phyloP scores from a whole-genome alignment of 2,888 invertebrate species.

The Epistrophella euchroma region DNA sequence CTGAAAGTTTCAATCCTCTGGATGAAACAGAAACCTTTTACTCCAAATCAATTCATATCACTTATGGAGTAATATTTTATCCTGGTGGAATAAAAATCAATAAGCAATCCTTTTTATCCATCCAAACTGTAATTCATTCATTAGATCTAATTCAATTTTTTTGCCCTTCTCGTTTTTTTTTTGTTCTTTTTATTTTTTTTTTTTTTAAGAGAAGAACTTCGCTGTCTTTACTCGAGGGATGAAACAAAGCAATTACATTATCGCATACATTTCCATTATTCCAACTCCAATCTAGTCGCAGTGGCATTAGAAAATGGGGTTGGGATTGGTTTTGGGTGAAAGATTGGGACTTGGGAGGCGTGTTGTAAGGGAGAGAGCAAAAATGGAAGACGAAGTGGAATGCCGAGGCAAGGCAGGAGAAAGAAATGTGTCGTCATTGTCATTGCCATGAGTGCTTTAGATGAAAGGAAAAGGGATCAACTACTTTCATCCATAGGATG shows the following conservation, averaged over 20 bases:
- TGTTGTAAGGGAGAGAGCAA: background rate
- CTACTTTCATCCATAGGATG: constrained; percentile 68
- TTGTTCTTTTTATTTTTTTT: constrained; percentile 22
- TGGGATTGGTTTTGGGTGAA: constrained; percentile 26
- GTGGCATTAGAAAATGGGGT: constrained; percentile 39
- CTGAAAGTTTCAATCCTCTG: constrained; percentile 28
- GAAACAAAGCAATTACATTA: constrained; percentile 78
- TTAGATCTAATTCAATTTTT: constrained; percentile 78
- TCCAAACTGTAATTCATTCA: constrained; percentile 78
- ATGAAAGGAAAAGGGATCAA: constrained; percentile 74
- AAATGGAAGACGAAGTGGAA: constrained; percentile 1
- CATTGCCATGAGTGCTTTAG: constrained; percentile 70
- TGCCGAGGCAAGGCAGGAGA: background rate
- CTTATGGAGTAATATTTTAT: constrained; percentile 76
- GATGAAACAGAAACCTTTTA: constrained; percentile 65
- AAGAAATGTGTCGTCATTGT: constrained; percentile 44
- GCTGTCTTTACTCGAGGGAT: constrained; percentile 73
- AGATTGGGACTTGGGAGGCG: background rate
- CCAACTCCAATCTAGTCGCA: constrained; percentile 74
- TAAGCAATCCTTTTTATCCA: constrained; percentile 78
- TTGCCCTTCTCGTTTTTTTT: constrained; percentile 43
- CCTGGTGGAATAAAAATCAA: constrained; percentile 77
- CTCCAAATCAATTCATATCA: constrained; percentile 75
- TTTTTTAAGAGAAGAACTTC: constrained; percentile 55
- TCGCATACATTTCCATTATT: constrained; percentile 77